Evolutionary conservation across 2,797 vertebrate genomes (phyloP).

Genomic region (Mycteria americana): DNA sequence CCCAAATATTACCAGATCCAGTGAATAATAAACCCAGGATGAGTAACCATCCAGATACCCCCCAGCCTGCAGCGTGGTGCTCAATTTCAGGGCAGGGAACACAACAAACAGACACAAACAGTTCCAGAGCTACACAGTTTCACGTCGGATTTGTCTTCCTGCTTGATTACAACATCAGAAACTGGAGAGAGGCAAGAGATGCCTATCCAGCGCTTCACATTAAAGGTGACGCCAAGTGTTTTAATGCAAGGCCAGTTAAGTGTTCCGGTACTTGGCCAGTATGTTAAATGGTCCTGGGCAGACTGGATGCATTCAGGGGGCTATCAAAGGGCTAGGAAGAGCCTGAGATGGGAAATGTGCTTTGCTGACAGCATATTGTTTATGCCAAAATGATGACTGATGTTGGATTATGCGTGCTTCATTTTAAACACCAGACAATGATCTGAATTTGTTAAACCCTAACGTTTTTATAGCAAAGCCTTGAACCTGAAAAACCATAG

Average conservation of each 20-base stretch:
- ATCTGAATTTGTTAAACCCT: neutral
- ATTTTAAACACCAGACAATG: neutral
- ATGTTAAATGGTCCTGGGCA: neutral
- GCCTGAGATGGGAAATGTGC: neutral
- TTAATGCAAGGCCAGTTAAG: neutral
- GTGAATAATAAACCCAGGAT: neutral
- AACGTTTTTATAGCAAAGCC: neutral
- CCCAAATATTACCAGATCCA: neutral
- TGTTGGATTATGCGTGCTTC: neutral
- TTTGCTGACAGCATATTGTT: neutral
- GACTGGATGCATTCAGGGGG: neutral
- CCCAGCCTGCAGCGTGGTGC: neutral
- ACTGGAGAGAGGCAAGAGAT: neutral
- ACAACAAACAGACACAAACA: neutral
- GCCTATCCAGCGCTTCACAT: neutral
- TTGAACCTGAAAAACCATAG: neutral
- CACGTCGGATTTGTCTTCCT: neutral
- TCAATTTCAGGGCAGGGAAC: conserved; percentile 10
- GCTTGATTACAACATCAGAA: conserved; percentile 11
- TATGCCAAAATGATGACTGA: neutral
- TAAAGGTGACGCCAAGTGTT: neutral
- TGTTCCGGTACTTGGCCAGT: neutral
- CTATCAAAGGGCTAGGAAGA: neutral
- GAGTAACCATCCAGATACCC: neutral
- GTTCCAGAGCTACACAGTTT: neutral